Percentiles rank a stretch among this genome's conserved stretches.
Evolutionary conservation across 2,888 invertebrate species (phyloP).

Genomic region (Lysandra coridon): DNA sequence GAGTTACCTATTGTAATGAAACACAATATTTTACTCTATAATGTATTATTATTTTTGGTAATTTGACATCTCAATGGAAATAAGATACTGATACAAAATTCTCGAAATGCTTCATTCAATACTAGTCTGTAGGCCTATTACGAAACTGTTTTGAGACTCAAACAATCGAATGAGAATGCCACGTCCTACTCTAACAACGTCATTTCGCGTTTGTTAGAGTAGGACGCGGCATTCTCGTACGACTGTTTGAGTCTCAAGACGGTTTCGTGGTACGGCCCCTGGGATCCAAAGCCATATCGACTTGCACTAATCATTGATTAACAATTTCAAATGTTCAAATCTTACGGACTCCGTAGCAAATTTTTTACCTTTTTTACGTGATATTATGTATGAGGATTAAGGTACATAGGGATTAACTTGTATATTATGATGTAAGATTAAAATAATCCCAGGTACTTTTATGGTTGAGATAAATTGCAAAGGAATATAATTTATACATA

Average conservation of each 20-base stretch:
- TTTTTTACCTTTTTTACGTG: too few species aligned
- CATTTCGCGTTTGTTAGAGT: too few species aligned
- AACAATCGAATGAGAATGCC: too few species aligned
- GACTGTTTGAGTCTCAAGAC: too few species aligned
- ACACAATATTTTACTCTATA: neutral
- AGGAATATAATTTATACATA: conserved; percentile 65
- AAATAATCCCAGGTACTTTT: conserved; percentile 61
- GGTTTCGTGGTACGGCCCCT: neutral
- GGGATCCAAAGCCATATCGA: neutral
- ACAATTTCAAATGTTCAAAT: too few species aligned
- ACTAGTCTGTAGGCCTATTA: neutral
- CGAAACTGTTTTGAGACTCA: too few species aligned
- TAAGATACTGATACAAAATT: neutral
- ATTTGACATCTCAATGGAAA: too few species aligned
- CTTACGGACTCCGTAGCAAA: neutral
- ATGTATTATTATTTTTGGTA: too few species aligned
- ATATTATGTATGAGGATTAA: too few species aligned
- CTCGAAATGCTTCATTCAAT: neutral
- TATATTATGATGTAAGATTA: conserved; percentile 37
- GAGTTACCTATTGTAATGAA: neutral
- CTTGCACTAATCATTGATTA: neutral
- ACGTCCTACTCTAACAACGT: too few species aligned
- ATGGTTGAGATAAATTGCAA: conserved; percentile 59
- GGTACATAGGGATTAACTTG: neutral
- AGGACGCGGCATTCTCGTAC: too few species aligned